Conservation (phyloP, 2,888 invertebrate genomes). For the Aspidapion aeneum region DNA sequence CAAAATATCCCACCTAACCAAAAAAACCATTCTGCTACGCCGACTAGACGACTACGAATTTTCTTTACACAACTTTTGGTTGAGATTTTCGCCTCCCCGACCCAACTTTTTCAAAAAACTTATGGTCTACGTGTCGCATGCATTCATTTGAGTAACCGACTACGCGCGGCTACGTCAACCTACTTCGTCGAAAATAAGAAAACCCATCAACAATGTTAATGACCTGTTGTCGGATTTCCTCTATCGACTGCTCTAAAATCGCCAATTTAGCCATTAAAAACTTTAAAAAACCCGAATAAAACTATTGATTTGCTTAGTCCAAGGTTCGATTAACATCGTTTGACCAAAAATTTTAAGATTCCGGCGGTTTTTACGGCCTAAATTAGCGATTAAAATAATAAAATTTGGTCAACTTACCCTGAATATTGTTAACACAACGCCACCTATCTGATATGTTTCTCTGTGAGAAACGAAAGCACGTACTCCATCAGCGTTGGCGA, state of each 20-base stretch:
- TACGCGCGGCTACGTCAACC: neutral
- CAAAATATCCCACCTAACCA: neutral
- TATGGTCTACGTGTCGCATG: neutral
- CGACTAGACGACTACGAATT: neutral
- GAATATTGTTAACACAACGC: constrained; percentile 45
- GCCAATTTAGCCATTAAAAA: constrained; percentile 34
- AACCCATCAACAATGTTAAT: constrained; percentile 49
- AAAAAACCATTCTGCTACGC: neutral
- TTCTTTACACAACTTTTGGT: neutral
- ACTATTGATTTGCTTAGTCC: constrained; percentile 23
- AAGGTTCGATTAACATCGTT: constrained; percentile 9
- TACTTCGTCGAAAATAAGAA: constrained; percentile 29
- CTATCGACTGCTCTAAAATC: constrained; percentile 32
- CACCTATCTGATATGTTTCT: constrained; percentile 47
- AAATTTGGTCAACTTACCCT: constrained; percentile 49
- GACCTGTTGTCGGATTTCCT: constrained; percentile 50
- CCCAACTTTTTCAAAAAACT: neutral
- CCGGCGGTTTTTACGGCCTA: constrained; percentile 30
- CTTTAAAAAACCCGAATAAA: constrained; percentile 22
- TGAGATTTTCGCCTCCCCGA: neutral
- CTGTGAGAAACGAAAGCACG: constrained; percentile 47
- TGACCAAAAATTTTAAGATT: constrained; percentile 19
- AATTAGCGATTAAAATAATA: constrained; percentile 44
- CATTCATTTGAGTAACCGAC: neutral
- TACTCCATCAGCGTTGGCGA: constrained; percentile 43